Evolutionary conservation across 2,888 invertebrate species (phyloP), one percentile per base, ranked within the genome.

Genomic region (Conomelus anceps): DNA sequence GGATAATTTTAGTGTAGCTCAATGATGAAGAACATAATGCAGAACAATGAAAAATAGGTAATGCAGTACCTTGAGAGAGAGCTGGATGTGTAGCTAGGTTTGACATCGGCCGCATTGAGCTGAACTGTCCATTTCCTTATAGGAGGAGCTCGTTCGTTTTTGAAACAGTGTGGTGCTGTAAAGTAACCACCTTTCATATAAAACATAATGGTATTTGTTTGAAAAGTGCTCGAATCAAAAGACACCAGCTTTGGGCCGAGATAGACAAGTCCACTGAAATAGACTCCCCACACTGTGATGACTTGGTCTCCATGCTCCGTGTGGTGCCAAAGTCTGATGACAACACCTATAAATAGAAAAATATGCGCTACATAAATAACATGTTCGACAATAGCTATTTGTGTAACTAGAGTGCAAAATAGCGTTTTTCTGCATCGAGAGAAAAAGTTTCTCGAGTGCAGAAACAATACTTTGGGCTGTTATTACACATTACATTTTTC

Each of bases 101-200:
- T 95, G 88, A 97, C 94, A 92, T 97, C 96, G 0, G 94, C 94
- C 91, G 94, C 94, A 0, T 94, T 92, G 91, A 95, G 95, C 91
- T 93, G 94, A 20, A 95, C 92, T 9, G 94, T 93, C 90, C 94
- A 92, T 91, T 91, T 91, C 94, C 94, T 93, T 63, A 92, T 92
- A 1, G 93, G 93, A 84, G 92, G 92, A 23, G 92, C 90, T 91
- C 91, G 89, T 88, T 92, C 91, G 84, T 91, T 91, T 63, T 91
- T 85, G 85, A 92, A 91, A 94, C 94, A 94, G 91, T 94, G 93
- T 22, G 93, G 93, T 91, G 95, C 94, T 84, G 97, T 96, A 93
- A 98, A 98, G 92, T 96, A 97, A 3, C 98, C 98, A 63, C 97
- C 98, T 91, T 96, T 96, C 95, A 98, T 96, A 94, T 97, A 96